Base-by-base conservation (phyloP, 2,888 invertebrate species). In the Trilocha varians region DNA sequence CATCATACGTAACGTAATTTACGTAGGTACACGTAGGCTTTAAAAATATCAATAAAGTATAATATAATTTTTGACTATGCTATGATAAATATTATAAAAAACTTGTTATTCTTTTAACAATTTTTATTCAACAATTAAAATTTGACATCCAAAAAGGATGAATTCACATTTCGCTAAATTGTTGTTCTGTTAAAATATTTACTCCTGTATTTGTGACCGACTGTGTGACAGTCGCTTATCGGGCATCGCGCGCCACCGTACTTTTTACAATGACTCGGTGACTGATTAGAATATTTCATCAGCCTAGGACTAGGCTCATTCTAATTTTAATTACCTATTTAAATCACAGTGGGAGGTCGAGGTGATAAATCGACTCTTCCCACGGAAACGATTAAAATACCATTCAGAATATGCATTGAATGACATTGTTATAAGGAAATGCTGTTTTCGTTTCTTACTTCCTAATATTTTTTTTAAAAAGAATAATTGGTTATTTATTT, bases 221-320 rank as follows among this genome's bases (percentile, higher is more conserved):
- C 69, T 68, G 75, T 74, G 78, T 75, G 74, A 77, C 78, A 67
- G 67, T 52, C 63, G 62, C 65, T 78, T 84, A 84, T 84, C 83
- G 70, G 57, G 45, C 75, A 80, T 77, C 76, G 64, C 66, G 51
- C 59, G 59, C 62, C 65, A 62, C 65, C 62, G 61, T 63, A 62
- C 63, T 73, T 73, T 73, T 76, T 72, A 76, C 78, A 77, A 78
- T 78, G 74, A 70, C 56, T 71, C 64, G 66, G 72, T 68, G 71
- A 72, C 75, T 78, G 83, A 83, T 83, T 80, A 80, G 80, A 80
- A 83, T 80, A 77, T 76, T 75, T 76, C 82, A 82, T 82, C 79
- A 76, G 72, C 67, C 59, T 65, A 46, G 63, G 57, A 57, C 57
- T 61, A 62, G 59, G 58, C 58, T 61, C 59, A 66, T 70, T 66